phyloP scores from a whole-genome alignment of 2,797 vertebrate species.

The Neosalanx taihuensis region DNA sequence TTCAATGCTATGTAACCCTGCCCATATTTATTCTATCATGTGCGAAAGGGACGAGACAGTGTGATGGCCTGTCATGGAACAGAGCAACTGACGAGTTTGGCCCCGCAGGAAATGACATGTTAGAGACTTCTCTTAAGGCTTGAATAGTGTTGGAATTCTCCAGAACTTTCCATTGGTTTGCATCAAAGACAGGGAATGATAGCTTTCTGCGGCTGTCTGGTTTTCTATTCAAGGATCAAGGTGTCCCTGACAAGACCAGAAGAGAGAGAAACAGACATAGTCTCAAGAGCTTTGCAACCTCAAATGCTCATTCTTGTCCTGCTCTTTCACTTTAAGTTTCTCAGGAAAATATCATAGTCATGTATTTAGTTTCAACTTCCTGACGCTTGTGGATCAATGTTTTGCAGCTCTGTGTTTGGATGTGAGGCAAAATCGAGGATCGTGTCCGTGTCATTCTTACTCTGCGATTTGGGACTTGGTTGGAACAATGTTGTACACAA shows the following conservation, averaged over 20 bases:
- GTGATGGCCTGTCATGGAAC: constrained; percentile 35
- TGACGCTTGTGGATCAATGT: constrained; percentile 31
- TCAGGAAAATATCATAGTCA: constrained; percentile 59
- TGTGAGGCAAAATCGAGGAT: not conserved
- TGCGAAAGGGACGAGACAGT: constrained; percentile 41
- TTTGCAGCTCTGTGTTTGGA: constrained; percentile 6
- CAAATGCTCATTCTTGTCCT: constrained; percentile 22
- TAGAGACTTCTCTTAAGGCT: constrained; percentile 43
- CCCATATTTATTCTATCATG: constrained; percentile 28
- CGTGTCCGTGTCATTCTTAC: too few species aligned
- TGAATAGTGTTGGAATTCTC: constrained; percentile 23
- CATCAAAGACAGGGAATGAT: constrained; percentile 45
- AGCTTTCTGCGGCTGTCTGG: constrained; percentile 15
- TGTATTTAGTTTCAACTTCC: constrained; percentile 29
- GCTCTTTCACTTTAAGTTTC: constrained; percentile 51
- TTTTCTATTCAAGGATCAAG: constrained; percentile 2
- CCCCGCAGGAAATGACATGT: constrained; percentile 25
- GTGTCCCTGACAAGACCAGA: too few species aligned
- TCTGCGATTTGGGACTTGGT: too few species aligned
- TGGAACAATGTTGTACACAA: too few species aligned
- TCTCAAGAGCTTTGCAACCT: not conserved
- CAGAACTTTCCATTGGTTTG: constrained; percentile 40
- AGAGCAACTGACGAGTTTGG: constrained; percentile 39
- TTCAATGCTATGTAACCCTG: not conserved
- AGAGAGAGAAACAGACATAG: too few species aligned